Evolutionary conservation across 2,888 invertebrate species (phyloP), one percentile per base, ranked within the genome.

Genomic region (Ditula angustiorana): DNA sequence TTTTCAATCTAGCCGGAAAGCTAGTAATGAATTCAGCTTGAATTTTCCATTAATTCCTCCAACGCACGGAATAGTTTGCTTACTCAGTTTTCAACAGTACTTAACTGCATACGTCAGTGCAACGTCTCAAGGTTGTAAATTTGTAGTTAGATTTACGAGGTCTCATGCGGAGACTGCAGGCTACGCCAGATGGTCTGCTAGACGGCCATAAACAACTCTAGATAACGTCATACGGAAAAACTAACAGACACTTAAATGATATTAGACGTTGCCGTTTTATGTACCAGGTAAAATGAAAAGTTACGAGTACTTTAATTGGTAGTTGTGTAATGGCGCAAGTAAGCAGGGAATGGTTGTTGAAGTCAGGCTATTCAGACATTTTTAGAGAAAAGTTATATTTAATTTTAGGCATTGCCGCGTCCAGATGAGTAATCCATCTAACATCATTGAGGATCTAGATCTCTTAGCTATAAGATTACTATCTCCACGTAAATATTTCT

Each of bases 81-180:
- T 55, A 58, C 57, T 63, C 63, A 63, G 63, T 58, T 64, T 64
- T 64, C 64, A 64, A 59, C 59, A 64, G 59, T 58, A 59, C 64
- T 64, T 64, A 64, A 64, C 64, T 64, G 64, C 64, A 64, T 53
- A 64, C 59, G 64, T 64, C 64, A 53, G 52, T 59, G 64, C 64
- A 64, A 64, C 64, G 59, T 64, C 64, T 64, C 64, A 66, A 71
- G 74, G 75, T 72, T 77, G 74, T 81, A 80, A 82, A 82, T 77
- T 77, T 71, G 70, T 61, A 67, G 67, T 68, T 69, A 76, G 79
- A 82, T 83, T 85, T 85, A 85, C 81, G 85, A 80, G 70, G 67
- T 61, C 75, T 77, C 77, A 71, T 69, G 69, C 72, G 69, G 74
- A 78, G 75, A 77, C 78, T 78, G 78, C 78, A 76, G 70, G 66